These are phyloP conservation scores for Hassar affinis DNA, from an alignment of 2,113 vertebrate species.

Conservation along the genomic window DNA sequence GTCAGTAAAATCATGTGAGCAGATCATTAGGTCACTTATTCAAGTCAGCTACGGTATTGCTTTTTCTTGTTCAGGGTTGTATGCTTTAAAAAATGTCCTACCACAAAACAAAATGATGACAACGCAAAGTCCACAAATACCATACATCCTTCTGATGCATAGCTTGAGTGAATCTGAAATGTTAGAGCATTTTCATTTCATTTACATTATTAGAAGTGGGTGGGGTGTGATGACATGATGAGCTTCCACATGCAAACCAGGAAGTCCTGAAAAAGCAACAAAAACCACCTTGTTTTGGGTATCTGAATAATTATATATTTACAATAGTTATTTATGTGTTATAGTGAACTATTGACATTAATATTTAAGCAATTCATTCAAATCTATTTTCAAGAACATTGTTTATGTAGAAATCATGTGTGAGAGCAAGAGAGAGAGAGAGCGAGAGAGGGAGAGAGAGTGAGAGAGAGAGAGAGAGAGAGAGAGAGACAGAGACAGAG, in stretches of 20 bases:
- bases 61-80: too few relatives aligned
- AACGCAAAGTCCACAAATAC: not conserved
- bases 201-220: not conserved
- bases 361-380: not conserved
- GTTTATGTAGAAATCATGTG: not conserved
- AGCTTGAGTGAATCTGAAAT: conserved; percentile 42
- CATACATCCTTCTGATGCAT: conserved; percentile 1
- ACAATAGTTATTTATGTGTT: not conserved
- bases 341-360: not conserved
- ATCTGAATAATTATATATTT: too few relatives aligned
- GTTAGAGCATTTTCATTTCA: not conserved
- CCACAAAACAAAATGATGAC: not conserved
- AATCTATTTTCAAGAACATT: not conserved
- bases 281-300: too few relatives aligned
- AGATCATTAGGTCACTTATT: not conserved
- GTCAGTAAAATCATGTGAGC: not conserved
- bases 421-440: not conserved
- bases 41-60: not conserved
- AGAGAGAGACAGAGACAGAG: too few relatives aligned
- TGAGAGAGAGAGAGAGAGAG: not conserved
- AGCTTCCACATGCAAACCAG: not conserved
- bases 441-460: too few relatives aligned
- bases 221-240: not conserved
- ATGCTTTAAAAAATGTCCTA: not conserved
- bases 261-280: not conserved